phyloP scores from a whole-genome alignment of 2,113 vertebrate species.

The Gnathonemus longibarbis region DNA sequence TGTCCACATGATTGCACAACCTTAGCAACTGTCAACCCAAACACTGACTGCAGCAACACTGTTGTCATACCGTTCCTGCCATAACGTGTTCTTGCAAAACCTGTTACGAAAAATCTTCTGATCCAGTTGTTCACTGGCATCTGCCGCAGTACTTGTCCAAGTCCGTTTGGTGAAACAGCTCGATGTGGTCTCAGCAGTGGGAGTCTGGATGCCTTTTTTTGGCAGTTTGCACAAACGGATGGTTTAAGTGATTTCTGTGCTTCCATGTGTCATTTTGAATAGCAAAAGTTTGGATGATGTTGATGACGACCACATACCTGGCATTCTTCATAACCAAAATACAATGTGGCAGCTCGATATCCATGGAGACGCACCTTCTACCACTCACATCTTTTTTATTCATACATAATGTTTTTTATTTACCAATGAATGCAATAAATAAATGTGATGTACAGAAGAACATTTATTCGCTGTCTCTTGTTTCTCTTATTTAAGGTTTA shows the following conservation, averaged over 20 bases:
- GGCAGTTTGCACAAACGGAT: not conserved
- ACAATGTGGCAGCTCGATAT: not conserved
- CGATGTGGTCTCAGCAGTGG: not conserved
- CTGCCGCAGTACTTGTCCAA: not conserved
- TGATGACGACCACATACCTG: not conserved
- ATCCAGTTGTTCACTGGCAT: constrained; percentile 5
- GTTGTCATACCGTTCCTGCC: not conserved
- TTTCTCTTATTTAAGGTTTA: not conserved
- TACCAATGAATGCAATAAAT: not conserved
- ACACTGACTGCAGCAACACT: not conserved
- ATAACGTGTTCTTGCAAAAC: not conserved
- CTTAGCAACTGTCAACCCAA: not conserved
- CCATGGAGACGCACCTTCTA: not conserved
- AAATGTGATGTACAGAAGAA: not conserved
- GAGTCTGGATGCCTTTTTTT: not conserved
- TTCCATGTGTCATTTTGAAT: not conserved
- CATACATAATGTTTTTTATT: not conserved
- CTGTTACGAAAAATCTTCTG: not conserved
- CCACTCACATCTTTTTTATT: not conserved
- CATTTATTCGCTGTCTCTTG: not conserved
- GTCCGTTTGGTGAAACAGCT: not conserved
- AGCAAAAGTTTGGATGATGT: not conserved
- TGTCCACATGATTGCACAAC: not conserved
- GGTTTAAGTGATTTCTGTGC: not conserved
- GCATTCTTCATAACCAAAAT: not conserved